These are phyloP conservation scores for Formica aserva DNA, from an alignment of 2,888 invertebrate genomes.

Conservation along the genomic window DNA sequence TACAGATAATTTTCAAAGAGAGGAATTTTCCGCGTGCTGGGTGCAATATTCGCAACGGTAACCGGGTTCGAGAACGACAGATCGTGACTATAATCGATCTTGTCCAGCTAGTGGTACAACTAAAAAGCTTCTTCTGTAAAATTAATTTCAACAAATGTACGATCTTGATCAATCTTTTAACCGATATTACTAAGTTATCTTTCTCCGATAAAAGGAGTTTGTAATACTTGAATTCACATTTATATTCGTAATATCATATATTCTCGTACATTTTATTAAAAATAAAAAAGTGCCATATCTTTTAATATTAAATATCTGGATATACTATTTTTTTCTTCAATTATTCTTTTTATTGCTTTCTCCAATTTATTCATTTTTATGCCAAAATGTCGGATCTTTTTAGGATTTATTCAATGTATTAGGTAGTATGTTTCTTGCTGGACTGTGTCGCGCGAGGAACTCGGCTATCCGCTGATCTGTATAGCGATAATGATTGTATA, in stretches of 20 bases:
- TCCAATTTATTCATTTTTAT: background rate
- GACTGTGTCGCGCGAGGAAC: background rate
- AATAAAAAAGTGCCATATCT: background rate
- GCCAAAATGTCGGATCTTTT: background rate
- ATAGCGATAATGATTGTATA: constrained; percentile 42
- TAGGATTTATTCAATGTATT: background rate
- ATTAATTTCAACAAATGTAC: background rate
- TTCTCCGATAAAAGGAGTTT: background rate
- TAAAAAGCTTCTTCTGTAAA: background rate
- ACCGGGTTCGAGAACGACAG: background rate
- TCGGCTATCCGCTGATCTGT: constrained; percentile 15
- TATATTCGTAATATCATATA: background rate
- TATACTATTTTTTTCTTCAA: background rate
- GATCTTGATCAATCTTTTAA: background rate
- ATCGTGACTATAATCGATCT: constrained; percentile 30
- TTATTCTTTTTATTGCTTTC: background rate
- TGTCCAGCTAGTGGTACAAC: background rate
- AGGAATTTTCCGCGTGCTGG: constrained; percentile 9
- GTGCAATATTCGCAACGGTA: constrained; percentile 4
- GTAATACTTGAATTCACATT: background rate
- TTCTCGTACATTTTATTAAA: background rate
- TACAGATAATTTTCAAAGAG: background rate
- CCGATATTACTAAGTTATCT: background rate
- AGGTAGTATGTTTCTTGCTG: background rate
- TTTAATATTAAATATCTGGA: background rate